These are phyloP conservation scores for Scaptomyza polygonia DNA, from an alignment of 2,888 invertebrate species.

Conservation along the genomic window DNA sequence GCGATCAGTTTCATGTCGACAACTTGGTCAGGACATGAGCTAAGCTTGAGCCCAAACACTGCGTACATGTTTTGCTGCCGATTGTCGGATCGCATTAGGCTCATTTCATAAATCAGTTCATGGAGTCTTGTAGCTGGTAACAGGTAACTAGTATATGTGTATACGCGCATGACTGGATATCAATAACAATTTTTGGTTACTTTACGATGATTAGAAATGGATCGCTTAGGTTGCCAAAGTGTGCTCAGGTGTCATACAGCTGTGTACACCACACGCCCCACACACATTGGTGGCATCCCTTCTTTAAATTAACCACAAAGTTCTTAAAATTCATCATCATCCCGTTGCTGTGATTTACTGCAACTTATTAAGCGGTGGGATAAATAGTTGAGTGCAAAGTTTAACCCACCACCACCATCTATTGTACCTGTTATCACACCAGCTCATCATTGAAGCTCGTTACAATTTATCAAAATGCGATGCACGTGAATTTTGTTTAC, in stretches of 20 bases:
- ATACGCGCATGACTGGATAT: slow-evolving; percentile 41
- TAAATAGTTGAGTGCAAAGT: slow-evolving; percentile 47
- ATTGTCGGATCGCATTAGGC: slow-evolving; percentile 72
- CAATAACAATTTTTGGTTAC: slow-evolving; percentile 64
- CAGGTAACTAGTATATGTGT: background rate
- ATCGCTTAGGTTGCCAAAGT: slow-evolving; percentile 49
- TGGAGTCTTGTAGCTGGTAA: slow-evolving; percentile 12
- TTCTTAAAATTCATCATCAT: slow-evolving; percentile 20
- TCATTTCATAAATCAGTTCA: slow-evolving; percentile 30
- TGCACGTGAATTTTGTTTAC: slow-evolving; percentile 75
- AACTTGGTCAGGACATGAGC: slow-evolving; percentile 67
- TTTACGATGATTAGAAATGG: slow-evolving; percentile 50
- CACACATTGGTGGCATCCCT: background rate
- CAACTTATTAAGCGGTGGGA: slow-evolving; percentile 51
- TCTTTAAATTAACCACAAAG: slow-evolving; percentile 45
- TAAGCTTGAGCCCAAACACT: slow-evolving; percentile 17
- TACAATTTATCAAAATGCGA: slow-evolving; percentile 16
- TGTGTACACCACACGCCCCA: slow-evolving; percentile 47
- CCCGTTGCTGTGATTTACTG: slow-evolving; percentile 36
- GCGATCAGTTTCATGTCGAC: slow-evolving; percentile 68
- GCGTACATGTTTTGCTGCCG: slow-evolving; percentile 74
- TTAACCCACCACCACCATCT: slow-evolving; percentile 22
- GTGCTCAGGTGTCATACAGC: slow-evolving; percentile 73
- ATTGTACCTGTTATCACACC: slow-evolving; percentile 77
- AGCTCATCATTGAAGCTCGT: slow-evolving; percentile 49